phyloP scores from a whole-genome alignment of 2,113 vertebrate species.

The Nibea albiflora region DNA sequence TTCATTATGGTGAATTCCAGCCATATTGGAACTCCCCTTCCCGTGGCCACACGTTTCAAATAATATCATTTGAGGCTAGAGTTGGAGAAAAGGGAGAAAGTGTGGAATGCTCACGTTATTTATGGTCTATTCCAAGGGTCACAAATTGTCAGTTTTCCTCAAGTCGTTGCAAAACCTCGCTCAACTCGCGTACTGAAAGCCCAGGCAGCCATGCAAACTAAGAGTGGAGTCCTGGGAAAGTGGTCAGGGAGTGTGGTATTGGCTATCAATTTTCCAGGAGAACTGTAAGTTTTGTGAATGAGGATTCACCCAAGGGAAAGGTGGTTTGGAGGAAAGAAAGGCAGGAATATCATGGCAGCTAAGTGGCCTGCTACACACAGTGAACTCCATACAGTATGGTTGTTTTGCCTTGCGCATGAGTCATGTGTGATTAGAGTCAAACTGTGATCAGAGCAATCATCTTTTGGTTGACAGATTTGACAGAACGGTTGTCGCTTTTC shows the following conservation, averaged over 20 bases:
- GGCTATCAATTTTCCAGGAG: constrained; percentile 44
- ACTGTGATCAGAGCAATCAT: background rate
- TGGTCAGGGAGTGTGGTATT: constrained; percentile 50
- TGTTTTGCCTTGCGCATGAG: no score
- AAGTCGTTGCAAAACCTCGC: constrained; percentile 43
- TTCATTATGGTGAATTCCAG: constrained; percentile 55
- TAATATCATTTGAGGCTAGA: constrained; percentile 43
- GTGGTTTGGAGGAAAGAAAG: constrained; percentile 37
- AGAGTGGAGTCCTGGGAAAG: constrained; percentile 58
- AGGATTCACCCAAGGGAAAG: constrained; percentile 41
- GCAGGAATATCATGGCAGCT: constrained; percentile 15
- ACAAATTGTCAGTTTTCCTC: constrained; percentile 56
- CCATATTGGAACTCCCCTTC: constrained; percentile 35
- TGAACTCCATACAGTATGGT: background rate
- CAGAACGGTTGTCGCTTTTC: background rate
- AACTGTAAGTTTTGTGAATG: constrained; percentile 33
- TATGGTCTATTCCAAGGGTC: constrained; percentile 47
- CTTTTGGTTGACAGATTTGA: background rate
- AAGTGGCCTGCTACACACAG: constrained; percentile 25
- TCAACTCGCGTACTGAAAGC: constrained; percentile 18
- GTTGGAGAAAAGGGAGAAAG: constrained; percentile 35
- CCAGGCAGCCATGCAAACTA: constrained; percentile 12
- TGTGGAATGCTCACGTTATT: constrained; percentile 48
- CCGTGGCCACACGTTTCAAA: constrained; percentile 30
- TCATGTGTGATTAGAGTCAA: background rate